These are phyloP conservation scores for Cryptocheilus praepositus DNA, from an alignment of 2,888 invertebrate genomes.

Conservation along the genomic window DNA sequence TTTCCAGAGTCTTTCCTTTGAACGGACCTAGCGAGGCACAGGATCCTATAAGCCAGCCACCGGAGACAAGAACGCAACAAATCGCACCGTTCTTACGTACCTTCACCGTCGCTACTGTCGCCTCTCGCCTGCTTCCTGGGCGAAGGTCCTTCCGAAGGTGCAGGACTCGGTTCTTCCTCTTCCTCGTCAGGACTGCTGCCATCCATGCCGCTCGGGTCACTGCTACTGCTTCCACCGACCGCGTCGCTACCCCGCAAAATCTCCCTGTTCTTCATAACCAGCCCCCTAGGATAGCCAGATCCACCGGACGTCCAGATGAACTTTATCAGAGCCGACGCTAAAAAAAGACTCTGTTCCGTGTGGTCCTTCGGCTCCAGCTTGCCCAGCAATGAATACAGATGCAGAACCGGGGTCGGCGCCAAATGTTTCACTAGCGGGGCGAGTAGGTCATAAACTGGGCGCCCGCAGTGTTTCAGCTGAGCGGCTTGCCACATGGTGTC, in stretches of 20 bases:
- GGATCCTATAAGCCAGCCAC: conserved; percentile 68
- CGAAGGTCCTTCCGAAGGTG: conserved; percentile 77
- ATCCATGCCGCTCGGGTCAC: conserved; percentile 70
- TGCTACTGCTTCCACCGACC: conserved; percentile 70
- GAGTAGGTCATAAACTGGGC: conserved; percentile 93
- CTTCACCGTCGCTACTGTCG: conserved; percentile 69
- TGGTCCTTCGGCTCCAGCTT: conserved; percentile 93
- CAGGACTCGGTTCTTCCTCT: conserved; percentile 71
- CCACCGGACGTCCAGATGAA: conserved; percentile 91
- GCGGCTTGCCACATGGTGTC: conserved; percentile 97
- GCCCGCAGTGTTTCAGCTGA: conserved; percentile 95
- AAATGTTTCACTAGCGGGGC: conserved; percentile 93
- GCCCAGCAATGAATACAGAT: conserved; percentile 90
- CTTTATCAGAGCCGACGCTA: conserved; percentile 92
- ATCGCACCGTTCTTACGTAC: conserved; percentile 40
- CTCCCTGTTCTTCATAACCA: conserved; percentile 66
- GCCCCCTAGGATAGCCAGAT: conserved; percentile 66
- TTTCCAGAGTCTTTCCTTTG: conserved; percentile 77
- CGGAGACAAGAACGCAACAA: background rate
- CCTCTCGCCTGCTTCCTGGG: conserved; percentile 79
- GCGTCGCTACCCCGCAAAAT: conserved; percentile 61
- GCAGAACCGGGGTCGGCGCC: conserved; percentile 90
- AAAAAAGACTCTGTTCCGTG: conserved; percentile 92
- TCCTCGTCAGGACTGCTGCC: conserved; percentile 70
- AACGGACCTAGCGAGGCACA: conserved; percentile 73